Conservation (phyloP, 2,888 invertebrate species). For the Dioctria rufipes region DNA sequence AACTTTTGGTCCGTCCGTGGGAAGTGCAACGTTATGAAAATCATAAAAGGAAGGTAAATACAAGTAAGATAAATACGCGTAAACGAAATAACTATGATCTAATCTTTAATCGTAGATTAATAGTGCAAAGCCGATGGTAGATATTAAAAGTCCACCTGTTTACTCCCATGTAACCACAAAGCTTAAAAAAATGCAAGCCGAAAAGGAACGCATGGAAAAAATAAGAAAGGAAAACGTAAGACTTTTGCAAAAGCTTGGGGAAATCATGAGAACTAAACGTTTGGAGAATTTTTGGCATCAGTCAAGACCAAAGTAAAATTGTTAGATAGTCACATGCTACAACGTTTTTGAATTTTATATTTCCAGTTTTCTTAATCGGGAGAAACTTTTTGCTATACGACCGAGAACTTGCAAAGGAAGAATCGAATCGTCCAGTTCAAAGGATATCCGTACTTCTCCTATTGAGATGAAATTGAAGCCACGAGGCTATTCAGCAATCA, state of each 20-base stretch:
- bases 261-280: conserved; percentile 78
- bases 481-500: conserved; percentile 57
- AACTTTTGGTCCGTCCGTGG: conserved; percentile 81
- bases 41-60: conserved; percentile 77
- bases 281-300: conserved; percentile 79
- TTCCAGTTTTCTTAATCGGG: conserved; percentile 67
- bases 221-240: conserved; percentile 81
- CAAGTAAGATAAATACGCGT: not conserved
- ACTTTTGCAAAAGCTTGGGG: conserved; percentile 77
- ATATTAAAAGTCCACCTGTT: conserved; percentile 76
- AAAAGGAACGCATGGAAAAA: conserved; percentile 77
- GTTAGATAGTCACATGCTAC: not conserved
- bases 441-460: not conserved
- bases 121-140: conserved; percentile 79
- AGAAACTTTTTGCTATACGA: conserved; percentile 66
- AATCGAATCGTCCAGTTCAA: conserved; percentile 24
- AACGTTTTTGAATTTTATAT: not conserved
- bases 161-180: conserved; percentile 80
- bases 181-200: conserved; percentile 79
- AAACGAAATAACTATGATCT: not conserved
- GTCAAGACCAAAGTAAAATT: conserved; percentile 74
- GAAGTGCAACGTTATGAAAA: conserved; percentile 79
- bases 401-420: conserved; percentile 62
- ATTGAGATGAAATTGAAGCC: not conserved
- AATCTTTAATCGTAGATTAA: conserved; percentile 72